Evolutionary conservation across 2,888 invertebrate genomes (phyloP), one percentile per base, ranked within the genome.

Genomic region (Brachyptera risi): DNA sequence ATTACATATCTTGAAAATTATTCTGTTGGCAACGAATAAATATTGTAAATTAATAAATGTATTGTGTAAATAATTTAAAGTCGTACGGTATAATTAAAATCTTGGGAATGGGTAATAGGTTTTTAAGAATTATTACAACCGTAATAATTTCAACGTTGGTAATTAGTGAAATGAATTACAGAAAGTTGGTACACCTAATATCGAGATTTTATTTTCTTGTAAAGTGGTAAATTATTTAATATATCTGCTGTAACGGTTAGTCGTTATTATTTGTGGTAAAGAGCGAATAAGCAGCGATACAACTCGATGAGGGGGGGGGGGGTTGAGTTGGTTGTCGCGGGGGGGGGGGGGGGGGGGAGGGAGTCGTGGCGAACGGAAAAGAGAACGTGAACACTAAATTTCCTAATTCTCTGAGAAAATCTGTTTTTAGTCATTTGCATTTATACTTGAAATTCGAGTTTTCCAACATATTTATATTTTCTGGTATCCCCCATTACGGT

Each of bases 381-480:
- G n/a, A n/a, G n/a, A n/a, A n/a, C n/a, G n/a, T n/a, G n/a, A n/a
- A 17, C 42, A 56, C 40, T 56, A 59, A 56, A 60, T 56, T 54
- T 49, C 56, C 54, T 31, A 59, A 54, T 42, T 7, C 7, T n/a
- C 17, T 4, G 60, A 60, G 56, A 38, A 56, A 57, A 61, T 49
- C 56, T 58, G 38, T 57, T 61, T 61, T 38, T 42, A 40, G 51
- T 19, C 27, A 51, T 51, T 51, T 26, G 51, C 51, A 31, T 24
- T 47, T 31, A 27, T n/a, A n/a, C n/a, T 3, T n/a, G 17, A n/a
- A 31, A 26, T 31, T 11, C 35, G 26, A n/a, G n/a, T 51, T 31
- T 31, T 24, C 35, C 3, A n/a, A 27, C 13, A 51, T 51, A 51
- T 51, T 51, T 51, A 27, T 51, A 51, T 31, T 40, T 31, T 40